phyloP scores from a whole-genome alignment of 1,140 invertebrate genomes.

The Bombus impatiens region DNA sequence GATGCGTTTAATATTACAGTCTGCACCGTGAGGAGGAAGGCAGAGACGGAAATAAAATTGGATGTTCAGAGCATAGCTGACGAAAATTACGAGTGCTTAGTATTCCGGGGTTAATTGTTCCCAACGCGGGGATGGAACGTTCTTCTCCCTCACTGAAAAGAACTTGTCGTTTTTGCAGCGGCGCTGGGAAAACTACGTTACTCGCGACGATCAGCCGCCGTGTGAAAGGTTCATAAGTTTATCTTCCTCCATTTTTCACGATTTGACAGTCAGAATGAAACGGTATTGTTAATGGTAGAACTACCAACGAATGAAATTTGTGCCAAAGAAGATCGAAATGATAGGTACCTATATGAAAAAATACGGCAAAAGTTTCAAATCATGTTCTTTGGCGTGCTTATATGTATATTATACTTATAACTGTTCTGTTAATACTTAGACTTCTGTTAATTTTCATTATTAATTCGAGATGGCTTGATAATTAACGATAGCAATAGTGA shows the following conservation, averaged over 20 bases:
- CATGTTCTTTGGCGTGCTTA: too few relatives aligned
- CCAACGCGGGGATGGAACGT: not conserved
- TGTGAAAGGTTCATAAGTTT: slow-evolving; percentile 81
- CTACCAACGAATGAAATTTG: not conserved
- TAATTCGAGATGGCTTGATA: too few relatives aligned
- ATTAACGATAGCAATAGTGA: not conserved
- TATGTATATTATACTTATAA: too few relatives aligned
- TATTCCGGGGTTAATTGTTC: slow-evolving; percentile 45
- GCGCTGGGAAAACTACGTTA: slow-evolving; percentile 88
- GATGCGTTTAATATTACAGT: slow-evolving; percentile 36
- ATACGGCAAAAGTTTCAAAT: not conserved
- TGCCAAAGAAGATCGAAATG: not conserved
- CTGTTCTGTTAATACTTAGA: too few relatives aligned
- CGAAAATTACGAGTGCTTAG: slow-evolving; percentile 20
- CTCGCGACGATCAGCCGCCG: slow-evolving; percentile 87
- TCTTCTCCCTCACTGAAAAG: not conserved
- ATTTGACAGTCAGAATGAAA: not conserved
- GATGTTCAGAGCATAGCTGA: not conserved
- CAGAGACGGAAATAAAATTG: not conserved
- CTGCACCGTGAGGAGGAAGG: not conserved
- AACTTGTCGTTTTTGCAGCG: slow-evolving; percentile 81
- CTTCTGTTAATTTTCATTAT: too few relatives aligned
- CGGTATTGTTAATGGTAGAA: not conserved
- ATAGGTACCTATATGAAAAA: not conserved
- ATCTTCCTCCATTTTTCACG: not conserved